These are phyloP conservation scores for Parnassius glacialis DNA, from an alignment of 2,888 invertebrate genomes.

Conservation along the genomic window DNA sequence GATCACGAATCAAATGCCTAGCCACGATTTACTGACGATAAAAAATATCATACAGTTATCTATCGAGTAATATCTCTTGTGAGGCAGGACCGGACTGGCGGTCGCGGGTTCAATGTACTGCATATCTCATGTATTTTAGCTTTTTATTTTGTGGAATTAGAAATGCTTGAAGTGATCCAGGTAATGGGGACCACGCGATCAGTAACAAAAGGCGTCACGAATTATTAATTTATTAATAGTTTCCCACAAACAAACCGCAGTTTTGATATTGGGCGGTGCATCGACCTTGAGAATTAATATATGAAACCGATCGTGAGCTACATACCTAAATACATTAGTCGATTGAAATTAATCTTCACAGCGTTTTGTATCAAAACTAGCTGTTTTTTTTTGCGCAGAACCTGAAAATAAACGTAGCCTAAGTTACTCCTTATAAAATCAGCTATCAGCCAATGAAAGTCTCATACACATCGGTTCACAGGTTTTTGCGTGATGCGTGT, in stretches of 20 bases:
- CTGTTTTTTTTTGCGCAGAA: too few relatives aligned
- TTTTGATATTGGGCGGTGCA: constrained; percentile 11
- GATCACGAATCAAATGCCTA: constrained; percentile 63
- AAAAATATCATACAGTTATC: constrained; percentile 75
- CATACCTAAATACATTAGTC: neutral
- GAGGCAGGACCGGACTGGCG: constrained; percentile 54
- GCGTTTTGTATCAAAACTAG: too few relatives aligned
- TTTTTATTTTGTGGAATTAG: constrained; percentile 52
- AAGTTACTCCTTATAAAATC: too few relatives aligned
- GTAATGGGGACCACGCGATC: constrained; percentile 21
- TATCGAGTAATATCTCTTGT: constrained; percentile 73
- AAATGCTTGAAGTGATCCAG: constrained; percentile 45
- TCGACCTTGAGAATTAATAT: constrained; percentile 7
- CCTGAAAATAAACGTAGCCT: too few relatives aligned
- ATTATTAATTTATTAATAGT: constrained; percentile 5
- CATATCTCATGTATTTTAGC: constrained; percentile 56
- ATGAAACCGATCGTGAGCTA: constrained; percentile 1
- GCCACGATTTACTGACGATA: constrained; percentile 61
- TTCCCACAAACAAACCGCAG: constrained; percentile 19
- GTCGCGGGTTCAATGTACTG: constrained; percentile 51
- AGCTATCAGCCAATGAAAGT: too few relatives aligned
- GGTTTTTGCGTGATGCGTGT: too few relatives aligned
- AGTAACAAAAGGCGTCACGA: neutral
- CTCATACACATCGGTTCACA: too few relatives aligned
- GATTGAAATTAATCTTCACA: too few relatives aligned